Evolutionary conservation across 2,113 vertebrate genomes (phyloP).

Genomic region (Alethe diademata): DNA sequence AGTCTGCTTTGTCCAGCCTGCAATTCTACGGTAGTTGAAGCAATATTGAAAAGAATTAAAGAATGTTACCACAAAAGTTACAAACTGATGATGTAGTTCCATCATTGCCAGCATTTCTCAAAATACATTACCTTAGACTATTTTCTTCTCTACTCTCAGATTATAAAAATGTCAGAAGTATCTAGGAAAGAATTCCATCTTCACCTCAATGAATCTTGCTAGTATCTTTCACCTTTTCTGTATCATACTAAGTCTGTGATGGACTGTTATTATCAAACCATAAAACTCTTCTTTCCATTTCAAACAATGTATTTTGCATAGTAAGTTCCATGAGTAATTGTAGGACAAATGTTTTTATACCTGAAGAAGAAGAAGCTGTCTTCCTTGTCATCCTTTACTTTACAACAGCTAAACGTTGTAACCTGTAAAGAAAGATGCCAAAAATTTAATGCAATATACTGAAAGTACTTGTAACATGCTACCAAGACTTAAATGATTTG

Average conservation of each 20-base stretch:
- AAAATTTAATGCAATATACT: not conserved
- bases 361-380: slow-evolving; percentile 89
- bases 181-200: not conserved
- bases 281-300: not conserved
- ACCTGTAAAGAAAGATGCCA: slow-evolving; percentile 67
- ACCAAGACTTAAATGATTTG: not conserved
- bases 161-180: not conserved
- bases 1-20: not conserved
- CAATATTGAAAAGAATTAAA: not conserved
- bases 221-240: not conserved
- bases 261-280: not conserved
- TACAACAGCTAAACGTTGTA: slow-evolving; percentile 80
- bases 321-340: not conserved
- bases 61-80: not conserved
- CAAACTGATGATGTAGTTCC: not conserved
- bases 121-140: not conserved
- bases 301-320: not conserved
- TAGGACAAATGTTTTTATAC: slow-evolving; percentile 63
- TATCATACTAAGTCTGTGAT: not conserved
- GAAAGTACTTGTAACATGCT: not conserved
- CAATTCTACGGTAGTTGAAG: not conserved
- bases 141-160: not conserved
- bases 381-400: slow-evolving; percentile 82
- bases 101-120: not conserved
- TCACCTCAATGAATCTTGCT: not conserved